A percentile compares a stretch with the other conserved stretches of the same genome.
These are phyloP conservation scores for Onychostoma macrolepis DNA, from an alignment of 2,113 vertebrate species.

Conservation along the genomic window DNA sequence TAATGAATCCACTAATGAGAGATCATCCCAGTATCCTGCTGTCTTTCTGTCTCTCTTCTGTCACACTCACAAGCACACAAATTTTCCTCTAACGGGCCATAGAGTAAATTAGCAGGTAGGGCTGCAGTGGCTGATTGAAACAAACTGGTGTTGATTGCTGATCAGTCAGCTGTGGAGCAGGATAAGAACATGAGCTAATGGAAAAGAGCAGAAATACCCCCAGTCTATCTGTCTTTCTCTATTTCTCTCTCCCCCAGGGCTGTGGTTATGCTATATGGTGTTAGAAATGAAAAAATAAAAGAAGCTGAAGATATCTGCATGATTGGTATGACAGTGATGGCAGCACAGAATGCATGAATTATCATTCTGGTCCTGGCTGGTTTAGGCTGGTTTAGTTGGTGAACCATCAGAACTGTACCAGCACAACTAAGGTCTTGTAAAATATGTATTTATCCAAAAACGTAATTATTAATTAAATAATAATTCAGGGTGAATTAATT, in stretches of 20 bases:
- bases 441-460: background rate
- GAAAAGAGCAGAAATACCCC: conserved; percentile 69
- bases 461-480: background rate
- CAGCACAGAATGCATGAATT: background rate
- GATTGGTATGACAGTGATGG: conserved; percentile 28
- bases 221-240: conserved; percentile 28
- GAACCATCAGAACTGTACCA: background rate
- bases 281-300: conserved; percentile 14
- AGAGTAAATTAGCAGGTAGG: conserved; percentile 82
- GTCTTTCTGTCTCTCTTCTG: conserved; percentile 31
- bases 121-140: conserved; percentile 84
- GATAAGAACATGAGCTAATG: conserved; percentile 89
- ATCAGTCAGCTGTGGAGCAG: conserved; percentile 93
- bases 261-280: conserved; percentile 21
- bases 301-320: conserved; percentile 28
- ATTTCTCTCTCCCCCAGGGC: conserved; percentile 24
- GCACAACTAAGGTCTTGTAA: background rate
- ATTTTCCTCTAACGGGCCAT: conserved; percentile 12
- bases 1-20: conserved; percentile 39
- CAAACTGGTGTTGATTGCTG: conserved; percentile 92
- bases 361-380: background rate
- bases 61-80: conserved; percentile 35
- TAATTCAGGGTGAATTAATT: too few relatives aligned
- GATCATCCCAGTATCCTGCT: conserved; percentile 19
- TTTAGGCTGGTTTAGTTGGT: background rate